These are phyloP conservation scores for Gymnosoma rotundatum DNA, from an alignment of 2,888 invertebrate species.

Conservation along the genomic window DNA sequence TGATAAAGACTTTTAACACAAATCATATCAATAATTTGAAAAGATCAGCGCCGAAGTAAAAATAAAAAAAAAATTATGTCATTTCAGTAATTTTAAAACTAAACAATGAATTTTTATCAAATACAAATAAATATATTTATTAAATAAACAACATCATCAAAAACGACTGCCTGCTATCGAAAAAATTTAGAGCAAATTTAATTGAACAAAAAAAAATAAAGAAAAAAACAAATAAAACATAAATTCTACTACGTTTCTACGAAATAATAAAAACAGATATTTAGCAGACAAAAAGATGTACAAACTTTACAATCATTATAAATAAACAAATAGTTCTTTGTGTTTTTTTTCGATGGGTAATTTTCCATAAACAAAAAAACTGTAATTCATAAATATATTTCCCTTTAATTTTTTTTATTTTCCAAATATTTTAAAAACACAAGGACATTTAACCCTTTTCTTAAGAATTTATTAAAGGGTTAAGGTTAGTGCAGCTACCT, in stretches of 20 bases:
- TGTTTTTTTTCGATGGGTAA: background rate
- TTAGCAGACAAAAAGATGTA: background rate
- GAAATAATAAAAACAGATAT: slow-evolving; percentile 22
- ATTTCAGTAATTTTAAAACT: background rate
- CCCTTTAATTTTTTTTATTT: background rate
- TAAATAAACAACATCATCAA: slow-evolving; percentile 24
- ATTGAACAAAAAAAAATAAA: slow-evolving; percentile 3
- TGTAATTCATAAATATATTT: background rate
- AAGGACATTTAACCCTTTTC: slow-evolving; percentile 30
- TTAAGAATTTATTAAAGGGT: slow-evolving; percentile 8
- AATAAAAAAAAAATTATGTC: slow-evolving; percentile 3
- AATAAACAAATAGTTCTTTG: slow-evolving; percentile 26
- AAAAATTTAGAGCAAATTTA: slow-evolving; percentile 27
- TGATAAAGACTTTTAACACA: too few species aligned
- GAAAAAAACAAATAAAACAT: slow-evolving; percentile 2
- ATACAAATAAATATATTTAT: slow-evolving; percentile 32
- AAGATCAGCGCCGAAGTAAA: slow-evolving; percentile 8
- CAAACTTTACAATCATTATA: slow-evolving; percentile 6
- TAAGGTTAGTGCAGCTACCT: slow-evolving; percentile 5
- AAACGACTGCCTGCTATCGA: background rate
- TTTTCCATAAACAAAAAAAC: background rate
- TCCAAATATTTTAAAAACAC: background rate
- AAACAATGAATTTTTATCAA: slow-evolving; percentile 59
- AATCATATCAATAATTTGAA: background rate
- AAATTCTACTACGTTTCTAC: slow-evolving; percentile 18